phyloP scores from a whole-genome alignment of 2,888 invertebrate species.

The Erannis defoliaria region DNA sequence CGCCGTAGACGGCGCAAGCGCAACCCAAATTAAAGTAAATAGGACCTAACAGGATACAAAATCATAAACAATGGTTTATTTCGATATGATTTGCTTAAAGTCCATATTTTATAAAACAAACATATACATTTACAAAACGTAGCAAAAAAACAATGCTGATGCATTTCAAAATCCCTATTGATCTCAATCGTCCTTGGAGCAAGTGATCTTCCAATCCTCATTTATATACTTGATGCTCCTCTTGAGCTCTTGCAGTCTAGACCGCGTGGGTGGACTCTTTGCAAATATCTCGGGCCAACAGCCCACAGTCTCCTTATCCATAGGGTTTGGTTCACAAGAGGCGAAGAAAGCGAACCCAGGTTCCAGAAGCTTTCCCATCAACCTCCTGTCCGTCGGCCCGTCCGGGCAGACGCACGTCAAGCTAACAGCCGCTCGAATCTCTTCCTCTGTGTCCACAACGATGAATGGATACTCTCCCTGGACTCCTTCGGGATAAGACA shows the following conservation, averaged over 20 bases:
- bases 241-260: neutral
- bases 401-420: neutral
- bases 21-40: too few species aligned
- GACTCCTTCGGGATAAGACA: neutral
- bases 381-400: neutral
- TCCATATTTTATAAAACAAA: too few species aligned
- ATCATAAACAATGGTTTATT: too few species aligned
- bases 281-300: constrained; percentile 11
- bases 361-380: constrained; percentile 2
- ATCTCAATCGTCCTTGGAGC: neutral
- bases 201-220: constrained; percentile 26
- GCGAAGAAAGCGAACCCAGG: constrained; percentile 4
- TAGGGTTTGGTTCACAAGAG: neutral
- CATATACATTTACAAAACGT: too few species aligned
- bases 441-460: neutral
- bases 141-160: too few species aligned
- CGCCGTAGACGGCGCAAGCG: too few species aligned
- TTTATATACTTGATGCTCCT: neutral
- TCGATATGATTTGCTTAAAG: too few species aligned
- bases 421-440: constrained; percentile 4
- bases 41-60: too few species aligned
- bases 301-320: neutral
- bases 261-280: neutral
- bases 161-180: too few species aligned
- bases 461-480: constrained; percentile 7